These are phyloP conservation scores for Globodera rostochiensis DNA, from an alignment of 1,140 invertebrate species.

Conservation along the genomic window DNA sequence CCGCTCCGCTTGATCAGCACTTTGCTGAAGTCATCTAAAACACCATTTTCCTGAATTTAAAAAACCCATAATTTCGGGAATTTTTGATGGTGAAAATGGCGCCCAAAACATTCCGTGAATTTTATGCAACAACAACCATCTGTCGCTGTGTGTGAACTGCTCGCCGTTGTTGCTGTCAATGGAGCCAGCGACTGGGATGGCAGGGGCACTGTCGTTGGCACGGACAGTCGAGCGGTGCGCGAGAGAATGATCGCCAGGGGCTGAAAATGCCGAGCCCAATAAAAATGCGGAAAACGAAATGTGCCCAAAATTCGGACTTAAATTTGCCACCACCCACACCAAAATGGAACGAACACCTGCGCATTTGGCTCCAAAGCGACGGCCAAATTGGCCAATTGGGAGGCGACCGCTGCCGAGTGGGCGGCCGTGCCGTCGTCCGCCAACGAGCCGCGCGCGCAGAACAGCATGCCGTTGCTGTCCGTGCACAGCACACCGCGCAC, in stretches of 20 bases:
- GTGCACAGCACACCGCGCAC: slow-evolving; percentile 36
- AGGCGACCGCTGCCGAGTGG: slow-evolving; percentile 37
- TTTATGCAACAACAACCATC: neutral
- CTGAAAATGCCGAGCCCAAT: neutral
- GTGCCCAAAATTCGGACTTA: neutral
- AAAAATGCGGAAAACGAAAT: neutral
- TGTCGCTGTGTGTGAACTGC: neutral
- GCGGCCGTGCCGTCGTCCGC: neutral
- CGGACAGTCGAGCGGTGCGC: neutral
- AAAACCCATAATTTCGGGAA: neutral
- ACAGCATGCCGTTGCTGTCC: slow-evolving; percentile 27
- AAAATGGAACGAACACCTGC: slow-evolving; percentile 6
- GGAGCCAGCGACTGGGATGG: neutral
- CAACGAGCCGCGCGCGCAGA: slow-evolving; percentile 24
- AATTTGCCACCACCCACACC: neutral
- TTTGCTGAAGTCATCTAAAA: slow-evolving; percentile 5
- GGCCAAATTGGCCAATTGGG: slow-evolving; percentile 33
- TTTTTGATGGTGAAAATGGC: neutral
- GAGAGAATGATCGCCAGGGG: slow-evolving; percentile 10
- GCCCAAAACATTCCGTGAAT: neutral
- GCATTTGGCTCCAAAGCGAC: slow-evolving; percentile 24
- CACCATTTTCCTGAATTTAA: neutral
- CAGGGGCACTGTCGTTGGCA: too few species aligned
- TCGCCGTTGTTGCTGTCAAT: neutral
- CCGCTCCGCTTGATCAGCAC: slow-evolving; percentile 17